These are phyloP conservation scores for Phocides pigmalion DNA, from an alignment of 1,140 invertebrate genomes.

Conservation along the genomic window DNA sequence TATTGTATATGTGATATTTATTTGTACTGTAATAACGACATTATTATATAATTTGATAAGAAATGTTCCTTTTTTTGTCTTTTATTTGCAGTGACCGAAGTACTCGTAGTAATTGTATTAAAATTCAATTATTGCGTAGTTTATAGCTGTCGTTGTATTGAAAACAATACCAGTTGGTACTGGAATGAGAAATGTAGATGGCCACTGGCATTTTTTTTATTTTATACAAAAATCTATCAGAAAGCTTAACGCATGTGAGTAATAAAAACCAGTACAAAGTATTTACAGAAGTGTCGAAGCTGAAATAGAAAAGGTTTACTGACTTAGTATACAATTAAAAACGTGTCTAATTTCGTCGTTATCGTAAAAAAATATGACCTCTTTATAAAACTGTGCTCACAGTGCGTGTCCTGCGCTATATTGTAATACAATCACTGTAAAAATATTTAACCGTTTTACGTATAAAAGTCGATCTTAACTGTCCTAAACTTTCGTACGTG, in stretches of 20 bases:
- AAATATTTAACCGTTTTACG: conserved; percentile 69
- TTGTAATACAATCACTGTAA: conserved; percentile 52
- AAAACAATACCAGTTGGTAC: not conserved
- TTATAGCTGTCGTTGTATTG: too few species aligned
- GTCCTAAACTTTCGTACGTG: conserved; percentile 23
- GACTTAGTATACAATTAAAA: conserved; percentile 19
- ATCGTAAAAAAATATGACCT: conserved; percentile 31
- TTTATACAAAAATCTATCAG: conserved; percentile 33
- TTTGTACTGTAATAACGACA: conserved; percentile 54
- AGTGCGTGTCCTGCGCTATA: conserved; percentile 58
- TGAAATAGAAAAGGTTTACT: conserved; percentile 25
- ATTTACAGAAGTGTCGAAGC: conserved; percentile 31
- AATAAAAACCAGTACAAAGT: conserved; percentile 32
- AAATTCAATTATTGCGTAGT: too few species aligned
- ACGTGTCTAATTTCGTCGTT: not conserved
- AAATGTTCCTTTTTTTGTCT: conserved; percentile 36
- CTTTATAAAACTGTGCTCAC: conserved; percentile 55
- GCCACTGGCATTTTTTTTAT: conserved; percentile 18
- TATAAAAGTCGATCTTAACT: conserved; percentile 64
- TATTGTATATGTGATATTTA: conserved; percentile 40
- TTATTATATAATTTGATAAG: conserved; percentile 32
- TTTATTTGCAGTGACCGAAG: conserved; percentile 35
- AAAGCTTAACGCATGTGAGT: conserved; percentile 33
- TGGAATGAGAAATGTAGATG: conserved; percentile 1
- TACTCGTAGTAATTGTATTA: too few species aligned